Base-by-base conservation (phyloP, 2,113 vertebrate genomes). In the Poeciliopsis prolifica region DNA sequence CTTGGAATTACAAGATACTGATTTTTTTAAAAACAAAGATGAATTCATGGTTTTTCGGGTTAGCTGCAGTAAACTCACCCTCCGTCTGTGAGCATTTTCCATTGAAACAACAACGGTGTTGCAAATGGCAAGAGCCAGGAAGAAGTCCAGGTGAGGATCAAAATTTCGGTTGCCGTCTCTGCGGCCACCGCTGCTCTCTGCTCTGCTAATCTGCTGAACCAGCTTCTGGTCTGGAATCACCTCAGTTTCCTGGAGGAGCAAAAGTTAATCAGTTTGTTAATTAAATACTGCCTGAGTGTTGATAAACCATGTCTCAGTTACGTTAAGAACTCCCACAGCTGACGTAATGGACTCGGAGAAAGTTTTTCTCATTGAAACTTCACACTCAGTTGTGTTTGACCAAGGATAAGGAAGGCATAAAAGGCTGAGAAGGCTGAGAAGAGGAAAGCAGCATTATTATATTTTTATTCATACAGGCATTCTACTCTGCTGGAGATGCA, bases 51-150 rank as follows among this genome's bases (percentile, higher is more conserved):
- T 28, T 75, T 72, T 86, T 15, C 15, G 42, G 54, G 51, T 70
- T 42, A 85, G 69, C 66, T 19, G 51, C 78, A 82, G 75, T 22
- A 75, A 74, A 78, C 78, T 96, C 94, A 99, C 97, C 95, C 96
- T 95, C 92, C 92, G 94, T 90, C 96, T 94, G 90, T 94, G 95
- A 80, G 95, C 92, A 0, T 96, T 96, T 90, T 94, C 91, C 84
- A 94, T 97, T 87, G 97, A 98, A 88, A 99, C 97, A 92, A 98
- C 90, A 86, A 98, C 98, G 0, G 96, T 97, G 90, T 99, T 99
- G 93, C 98, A 99, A 94, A 99, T 96, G 88, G 96, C 93, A 31
- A 99, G 93, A 77, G 96, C 96, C 74, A 99, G 92, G 81, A 99
- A 98, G 89, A 98, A 99, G 83, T 99, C 97, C 69, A 94, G 94